Base-by-base conservation (phyloP, 2,888 invertebrate species). In the Acrobasis suavella region DNA sequence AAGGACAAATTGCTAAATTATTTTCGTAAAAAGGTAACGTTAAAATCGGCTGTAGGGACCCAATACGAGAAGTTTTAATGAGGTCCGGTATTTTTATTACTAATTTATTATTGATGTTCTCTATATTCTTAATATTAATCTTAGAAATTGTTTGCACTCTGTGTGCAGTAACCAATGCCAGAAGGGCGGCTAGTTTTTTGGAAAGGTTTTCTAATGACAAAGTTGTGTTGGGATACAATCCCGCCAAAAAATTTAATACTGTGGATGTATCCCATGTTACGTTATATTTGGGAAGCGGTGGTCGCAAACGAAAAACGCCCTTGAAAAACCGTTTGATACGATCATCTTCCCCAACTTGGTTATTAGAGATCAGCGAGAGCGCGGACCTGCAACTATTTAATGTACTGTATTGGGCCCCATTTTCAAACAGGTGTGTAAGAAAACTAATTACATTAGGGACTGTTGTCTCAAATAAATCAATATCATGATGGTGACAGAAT, bases 61-160 rank as follows among this genome's bases (percentile, higher is more conserved):
- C 32, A 32, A 32, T 32, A 32, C 32, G 32, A 32, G 32, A 32
- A 32, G 32, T 32, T 32, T 32, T 32, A 7, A 32, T 32, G 32
- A 32, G 32, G 7, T 32, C 8, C 32, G 32, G 32, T 37, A 55
- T 55, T 38, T 37, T 37, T 10, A 55, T 55, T 2, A 9, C 2
- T 37, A 55, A 32, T n/a, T n/a, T 3, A 15, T 22, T 38, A 32
- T 22, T 22, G 3, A 10, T 10, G 10, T 14, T 22, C 7, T 14
- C n/a, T 10, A 54, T 55, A 37, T 55, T 55, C 9, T 37, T 15
- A 32, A 55, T 55, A 1, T 55, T 55, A n/a, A 55, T 55, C 38
- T 37, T 22, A 14, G 55, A 22, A n/a, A 55, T n/a, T 37, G 55
- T 32, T 32, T 32, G 32, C 32, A 32, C 32, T 32, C 32, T 32